A percentile compares a stretch with the other conserved stretches of the same genome.
Conservation (phyloP, 2,113 vertebrate species). For the Daubentonia madagascariensis region DNA sequence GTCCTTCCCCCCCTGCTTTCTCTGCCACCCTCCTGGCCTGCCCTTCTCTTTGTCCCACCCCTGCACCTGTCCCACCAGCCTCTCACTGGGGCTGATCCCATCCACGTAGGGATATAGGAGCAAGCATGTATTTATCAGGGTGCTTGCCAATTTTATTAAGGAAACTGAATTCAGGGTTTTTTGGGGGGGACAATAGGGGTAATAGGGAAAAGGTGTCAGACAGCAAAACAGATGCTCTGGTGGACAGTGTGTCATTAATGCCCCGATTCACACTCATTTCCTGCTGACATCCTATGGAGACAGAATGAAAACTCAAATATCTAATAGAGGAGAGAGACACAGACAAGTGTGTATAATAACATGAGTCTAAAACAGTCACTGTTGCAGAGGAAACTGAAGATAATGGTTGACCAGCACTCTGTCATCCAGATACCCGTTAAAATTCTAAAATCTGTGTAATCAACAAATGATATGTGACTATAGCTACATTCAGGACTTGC, state of each 20-base stretch:
- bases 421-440: accelerated
- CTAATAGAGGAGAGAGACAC: neutral
- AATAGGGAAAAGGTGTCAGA: neutral
- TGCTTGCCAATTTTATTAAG: neutral
- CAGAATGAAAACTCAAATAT: too few relatives aligned
- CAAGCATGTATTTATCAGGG: accelerated
- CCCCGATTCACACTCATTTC: accelerated
- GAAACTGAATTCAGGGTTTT: neutral
- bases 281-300: neutral
- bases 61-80: too few relatives aligned
- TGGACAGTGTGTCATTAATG: accelerated
- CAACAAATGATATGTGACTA: accelerated
- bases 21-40: accelerated
- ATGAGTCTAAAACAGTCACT: accelerated
- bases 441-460: neutral
- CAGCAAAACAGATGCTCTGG: neutral
- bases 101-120: neutral
- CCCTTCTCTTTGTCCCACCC: neutral
- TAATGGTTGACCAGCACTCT: accelerated
- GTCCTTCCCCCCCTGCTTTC: neutral
- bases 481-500: neutral
- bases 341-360: accelerated
- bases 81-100: neutral
- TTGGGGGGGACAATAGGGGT: neutral
- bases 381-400: neutral